Conservation (phyloP, 1,140 invertebrate species). For the Heliconius himera region DNA sequence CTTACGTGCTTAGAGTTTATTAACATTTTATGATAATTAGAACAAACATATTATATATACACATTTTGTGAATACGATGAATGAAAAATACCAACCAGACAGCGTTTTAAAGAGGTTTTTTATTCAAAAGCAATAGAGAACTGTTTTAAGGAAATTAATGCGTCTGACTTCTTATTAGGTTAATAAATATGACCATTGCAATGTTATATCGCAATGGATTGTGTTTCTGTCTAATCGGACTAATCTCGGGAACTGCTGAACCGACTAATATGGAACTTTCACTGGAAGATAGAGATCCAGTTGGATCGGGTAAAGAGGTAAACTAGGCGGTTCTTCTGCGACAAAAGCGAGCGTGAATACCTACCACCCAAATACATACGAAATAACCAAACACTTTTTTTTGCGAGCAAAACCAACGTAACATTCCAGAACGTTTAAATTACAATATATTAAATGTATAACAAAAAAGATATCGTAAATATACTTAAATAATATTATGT, state of each 20-base stretch:
- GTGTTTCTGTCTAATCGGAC: background rate
- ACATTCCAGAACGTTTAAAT: no score
- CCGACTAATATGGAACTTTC: no score
- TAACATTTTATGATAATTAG: constrained; percentile 20
- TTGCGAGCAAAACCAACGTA: no score
- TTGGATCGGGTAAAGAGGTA: no score
- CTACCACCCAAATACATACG: no score
- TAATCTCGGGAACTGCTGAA: background rate
- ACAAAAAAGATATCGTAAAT: no score
- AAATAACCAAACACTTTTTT: no score
- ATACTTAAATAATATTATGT: no score
- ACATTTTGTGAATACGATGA: constrained; percentile 19
- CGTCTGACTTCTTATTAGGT: constrained; percentile 23
- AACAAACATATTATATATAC: constrained; percentile 7
- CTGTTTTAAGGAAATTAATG: constrained; percentile 21
- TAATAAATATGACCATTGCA: constrained; percentile 21
- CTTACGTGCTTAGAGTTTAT: constrained; percentile 10
- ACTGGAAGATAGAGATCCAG: no score
- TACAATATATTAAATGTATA: no score
- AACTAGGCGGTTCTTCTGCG: no score
- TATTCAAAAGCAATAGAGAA: background rate
- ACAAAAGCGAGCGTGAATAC: no score
- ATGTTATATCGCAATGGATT: background rate
- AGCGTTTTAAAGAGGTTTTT: constrained; percentile 13
- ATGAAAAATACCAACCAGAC: constrained; percentile 25